Conservation (phyloP, 2,797 vertebrate species). For the Acestrorhynchus altus region DNA sequence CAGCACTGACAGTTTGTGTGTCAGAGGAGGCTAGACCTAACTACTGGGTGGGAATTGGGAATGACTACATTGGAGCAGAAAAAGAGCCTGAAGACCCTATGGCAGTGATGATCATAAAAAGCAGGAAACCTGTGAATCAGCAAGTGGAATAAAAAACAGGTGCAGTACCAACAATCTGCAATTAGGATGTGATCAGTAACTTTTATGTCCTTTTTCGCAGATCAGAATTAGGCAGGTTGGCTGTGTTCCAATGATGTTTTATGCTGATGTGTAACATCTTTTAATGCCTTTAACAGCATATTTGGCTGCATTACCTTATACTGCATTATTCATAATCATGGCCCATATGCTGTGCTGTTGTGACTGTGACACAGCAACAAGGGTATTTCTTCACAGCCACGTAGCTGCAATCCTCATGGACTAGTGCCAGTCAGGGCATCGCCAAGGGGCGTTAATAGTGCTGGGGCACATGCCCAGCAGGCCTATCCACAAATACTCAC, state of each 20-base stretch:
- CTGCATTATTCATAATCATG: constrained; percentile 72
- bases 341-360: constrained; percentile 51
- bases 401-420: constrained; percentile 54
- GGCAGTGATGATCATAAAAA: background rate
- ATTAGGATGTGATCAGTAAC: constrained; percentile 5
- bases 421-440: constrained; percentile 31
- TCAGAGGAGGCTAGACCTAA: no score
- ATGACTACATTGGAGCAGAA: no score
- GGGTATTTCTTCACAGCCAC: constrained; percentile 37
- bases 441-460: constrained; percentile 13
- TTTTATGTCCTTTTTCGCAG: background rate
- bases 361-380: constrained; percentile 58
- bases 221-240: constrained; percentile 24
- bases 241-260: constrained; percentile 10
- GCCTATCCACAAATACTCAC: constrained; percentile 31
- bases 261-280: constrained; percentile 39
- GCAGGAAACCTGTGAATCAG: background rate
- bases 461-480: constrained; percentile 26
- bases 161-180: background rate
- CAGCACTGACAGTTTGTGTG: no score
- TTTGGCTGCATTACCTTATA: constrained; percentile 67
- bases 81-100: no score
- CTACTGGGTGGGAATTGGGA: no score
- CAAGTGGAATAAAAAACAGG: background rate
- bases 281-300: constrained; percentile 70